Base-by-base conservation (phyloP, 2,888 invertebrate genomes). In the Pheosia tremula region DNA sequence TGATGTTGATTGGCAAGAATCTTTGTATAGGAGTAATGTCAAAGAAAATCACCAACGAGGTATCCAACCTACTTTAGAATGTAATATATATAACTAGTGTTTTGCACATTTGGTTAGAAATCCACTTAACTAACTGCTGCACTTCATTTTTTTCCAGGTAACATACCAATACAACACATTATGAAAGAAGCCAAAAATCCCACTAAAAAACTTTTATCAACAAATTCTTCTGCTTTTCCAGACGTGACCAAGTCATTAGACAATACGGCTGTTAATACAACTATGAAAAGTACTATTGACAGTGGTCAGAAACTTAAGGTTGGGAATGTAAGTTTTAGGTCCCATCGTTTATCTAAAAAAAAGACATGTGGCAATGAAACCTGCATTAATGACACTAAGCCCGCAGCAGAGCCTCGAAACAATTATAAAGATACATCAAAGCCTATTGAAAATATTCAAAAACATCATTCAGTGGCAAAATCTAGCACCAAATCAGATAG, bases 1-100 rank as follows among this genome's bases (percentile, higher is more conserved):
- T 83, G 91, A 91, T 66, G 71, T 74, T 4, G 90, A 90, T 61
- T 72, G 68, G 61, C 61, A 24, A 24, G 24, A 24, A 24, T 24
- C 69, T 58, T 45, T 62, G n/a, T 65, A 68, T 39, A 76, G 61
- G 60, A 66, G 55, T 54, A 66, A 62, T 56, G n/a, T 63, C 6
- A 74, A 72, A 55, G 66, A 74, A 66, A 74, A 72, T 62, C 61
- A 66, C 50, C 71, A 56, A 60, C 62, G 61, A 74, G 75, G 76
- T 74, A 56, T 24, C 3, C 7, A 56, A 43, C 43, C 24, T 7
- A 57, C 47, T 11, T 55, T 47, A 13, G n/a, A 36, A 7, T 43
- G 13, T 10, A 45, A 41, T 53, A n/a, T 49, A 47, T 68, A 24
- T 24, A 24, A 24, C 24, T 24, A 24, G 24, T 24, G 24, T 24